Conservation (phyloP, 2,797 vertebrate species). For the Ctenopoma multispine region DNA sequence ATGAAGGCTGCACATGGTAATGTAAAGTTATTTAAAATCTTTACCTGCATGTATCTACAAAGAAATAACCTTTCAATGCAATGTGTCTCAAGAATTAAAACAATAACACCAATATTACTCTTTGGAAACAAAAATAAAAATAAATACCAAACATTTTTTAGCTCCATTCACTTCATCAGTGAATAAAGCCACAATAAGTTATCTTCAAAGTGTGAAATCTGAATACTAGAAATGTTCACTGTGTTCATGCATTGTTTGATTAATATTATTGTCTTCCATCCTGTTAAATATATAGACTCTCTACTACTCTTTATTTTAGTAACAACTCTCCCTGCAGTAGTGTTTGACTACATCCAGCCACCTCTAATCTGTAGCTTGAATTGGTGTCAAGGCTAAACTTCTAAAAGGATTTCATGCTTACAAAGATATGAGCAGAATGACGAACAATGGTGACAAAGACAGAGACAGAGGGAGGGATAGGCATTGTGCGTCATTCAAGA, state of each 20-base stretch:
- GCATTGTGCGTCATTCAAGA: constrained; percentile 41
- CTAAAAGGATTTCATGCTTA: constrained; percentile 70
- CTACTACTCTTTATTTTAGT: constrained; percentile 21
- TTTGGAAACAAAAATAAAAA: constrained; percentile 6
- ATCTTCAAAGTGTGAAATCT: constrained; percentile 10
- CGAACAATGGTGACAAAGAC: constrained; percentile 62
- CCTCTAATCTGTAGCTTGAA: constrained; percentile 51
- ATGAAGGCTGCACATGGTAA: background rate
- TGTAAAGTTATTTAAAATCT: constrained; percentile 11
- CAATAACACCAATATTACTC: background rate
- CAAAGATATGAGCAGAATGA: constrained; percentile 39
- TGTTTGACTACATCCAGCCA: constrained; percentile 36
- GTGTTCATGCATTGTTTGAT: constrained; percentile 20
- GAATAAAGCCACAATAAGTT: constrained; percentile 5
- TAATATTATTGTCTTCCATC: constrained; percentile 29
- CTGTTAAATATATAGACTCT: constrained; percentile 29
- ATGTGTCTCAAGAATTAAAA: background rate
- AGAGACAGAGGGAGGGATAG: constrained; percentile 10
- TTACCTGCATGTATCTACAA: background rate
- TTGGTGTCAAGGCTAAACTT: constrained; percentile 56
- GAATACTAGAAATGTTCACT: constrained; percentile 12
- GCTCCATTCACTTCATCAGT: constrained; percentile 31
- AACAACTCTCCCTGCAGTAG: constrained; percentile 30
- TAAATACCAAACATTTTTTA: background rate
- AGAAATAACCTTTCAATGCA: too few relatives aligned